A percentile compares a stretch with the other conserved stretches of the same genome.
phyloP scores from a whole-genome alignment of 2,797 vertebrate species.

The Sebastes cheni region DNA sequence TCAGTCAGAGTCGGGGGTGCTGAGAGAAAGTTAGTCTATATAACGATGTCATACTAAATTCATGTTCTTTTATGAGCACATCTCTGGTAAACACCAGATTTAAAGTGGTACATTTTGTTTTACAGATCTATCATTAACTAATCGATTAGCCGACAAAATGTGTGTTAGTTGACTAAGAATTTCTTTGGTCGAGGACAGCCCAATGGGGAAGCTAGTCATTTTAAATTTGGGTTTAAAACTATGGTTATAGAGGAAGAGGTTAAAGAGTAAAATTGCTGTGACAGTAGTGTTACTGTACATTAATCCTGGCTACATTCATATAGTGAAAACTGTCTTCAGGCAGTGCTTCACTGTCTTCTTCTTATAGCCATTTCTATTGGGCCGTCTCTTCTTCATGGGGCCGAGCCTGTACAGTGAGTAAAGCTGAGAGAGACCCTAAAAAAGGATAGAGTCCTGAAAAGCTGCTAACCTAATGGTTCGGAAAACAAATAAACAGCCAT shows the following conservation, averaged over 20 bases:
- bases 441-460: constrained; percentile 52
- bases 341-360: not conserved
- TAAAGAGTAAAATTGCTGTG: not conserved
- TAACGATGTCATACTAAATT: too few relatives aligned
- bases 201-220: not conserved
- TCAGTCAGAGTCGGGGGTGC: too few relatives aligned
- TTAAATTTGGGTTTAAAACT: not conserved
- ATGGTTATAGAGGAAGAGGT: not conserved
- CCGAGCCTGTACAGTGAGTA: not conserved
- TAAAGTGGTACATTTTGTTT: too few relatives aligned
- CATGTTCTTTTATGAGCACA: too few relatives aligned
- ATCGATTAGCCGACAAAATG: too few relatives aligned
- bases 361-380: constrained; percentile 11
- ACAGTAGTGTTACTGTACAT: not conserved
- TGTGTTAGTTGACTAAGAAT: too few relatives aligned
- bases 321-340: not conserved
- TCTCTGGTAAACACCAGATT: too few relatives aligned
- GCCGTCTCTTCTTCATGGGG: not conserved
- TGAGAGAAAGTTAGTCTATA: too few relatives aligned
- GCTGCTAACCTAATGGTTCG: constrained; percentile 66
- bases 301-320: not conserved
- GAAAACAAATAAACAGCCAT: constrained; percentile 75
- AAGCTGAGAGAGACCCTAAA: constrained; percentile 17
- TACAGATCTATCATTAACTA: not conserved
- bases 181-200: too few relatives aligned